Percentiles rank a stretch among this genome's conserved stretches.
Conservation (phyloP, 1,140 invertebrate genomes). For the Muscidifurax raptorellus region DNA sequence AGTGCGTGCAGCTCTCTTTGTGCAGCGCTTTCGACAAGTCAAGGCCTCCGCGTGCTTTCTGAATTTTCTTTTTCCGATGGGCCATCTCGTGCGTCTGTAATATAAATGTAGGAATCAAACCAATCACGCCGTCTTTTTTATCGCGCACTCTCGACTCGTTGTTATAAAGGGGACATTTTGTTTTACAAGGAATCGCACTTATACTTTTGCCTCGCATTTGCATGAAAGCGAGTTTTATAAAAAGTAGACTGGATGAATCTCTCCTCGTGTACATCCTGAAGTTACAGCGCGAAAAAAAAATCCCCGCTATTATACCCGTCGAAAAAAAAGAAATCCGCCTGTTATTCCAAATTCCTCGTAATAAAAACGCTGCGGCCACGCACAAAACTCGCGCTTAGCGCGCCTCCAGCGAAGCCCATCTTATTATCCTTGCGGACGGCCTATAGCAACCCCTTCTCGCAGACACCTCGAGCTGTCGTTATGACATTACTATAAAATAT, state of each 20-base stretch:
- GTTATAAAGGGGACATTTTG: neutral
- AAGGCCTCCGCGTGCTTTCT: neutral
- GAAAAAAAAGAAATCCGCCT: neutral
- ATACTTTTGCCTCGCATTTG: neutral
- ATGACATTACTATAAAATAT: conserved; percentile 62
- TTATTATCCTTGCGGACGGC: neutral
- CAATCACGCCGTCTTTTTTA: neutral
- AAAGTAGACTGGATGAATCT: no score
- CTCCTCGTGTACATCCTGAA: no score
- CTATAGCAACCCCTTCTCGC: neutral
- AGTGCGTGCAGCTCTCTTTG: neutral
- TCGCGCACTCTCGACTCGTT: neutral
- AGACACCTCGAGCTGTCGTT: conserved; percentile 45
- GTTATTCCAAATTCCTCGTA: neutral
- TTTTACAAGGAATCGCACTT: conserved; percentile 1
- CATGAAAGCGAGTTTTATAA: neutral
- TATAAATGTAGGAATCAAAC: neutral
- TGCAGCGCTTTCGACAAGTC: neutral
- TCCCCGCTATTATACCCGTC: neutral
- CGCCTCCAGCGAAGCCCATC: neutral
- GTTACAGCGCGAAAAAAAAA: neutral
- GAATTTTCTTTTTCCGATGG: neutral
- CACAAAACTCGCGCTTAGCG: neutral
- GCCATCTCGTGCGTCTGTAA: no score
- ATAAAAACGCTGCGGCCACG: neutral